phyloP scores from a whole-genome alignment of 2,113 vertebrate genomes.

The Pterocles gutturalis region DNA sequence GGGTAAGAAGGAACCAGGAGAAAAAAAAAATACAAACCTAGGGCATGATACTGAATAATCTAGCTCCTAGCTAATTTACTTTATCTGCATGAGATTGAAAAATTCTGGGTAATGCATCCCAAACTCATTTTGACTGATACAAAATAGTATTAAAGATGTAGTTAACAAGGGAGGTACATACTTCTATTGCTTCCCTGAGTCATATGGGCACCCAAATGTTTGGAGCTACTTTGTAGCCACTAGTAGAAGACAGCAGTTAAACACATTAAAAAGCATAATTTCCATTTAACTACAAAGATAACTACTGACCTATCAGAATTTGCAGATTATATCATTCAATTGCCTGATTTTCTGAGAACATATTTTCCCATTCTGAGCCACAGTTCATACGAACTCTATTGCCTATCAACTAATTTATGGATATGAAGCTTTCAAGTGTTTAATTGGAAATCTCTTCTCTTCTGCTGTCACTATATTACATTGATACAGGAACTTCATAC shows the following conservation, averaged over 20 bases:
- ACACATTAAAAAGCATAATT: background rate
- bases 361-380: background rate
- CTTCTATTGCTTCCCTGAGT: background rate
- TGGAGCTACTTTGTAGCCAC: background rate
- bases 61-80: background rate
- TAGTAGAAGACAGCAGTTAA: background rate
- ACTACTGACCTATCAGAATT: background rate
- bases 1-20: background rate
- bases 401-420: slow-evolving; percentile 42
- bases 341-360: background rate
- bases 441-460: slow-evolving; percentile 62
- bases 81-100: background rate
- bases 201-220: background rate
- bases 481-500: slow-evolving; percentile 25
- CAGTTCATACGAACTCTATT: background rate
- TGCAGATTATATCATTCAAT: background rate
- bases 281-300: background rate
- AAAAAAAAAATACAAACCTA: background rate
- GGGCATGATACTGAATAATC: background rate
- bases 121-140: background rate
- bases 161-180: background rate
- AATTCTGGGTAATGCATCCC: background rate
- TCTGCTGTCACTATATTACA: slow-evolving; percentile 41
- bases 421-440: slow-evolving; percentile 59
- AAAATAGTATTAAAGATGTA: background rate